Percentiles rank a stretch among this genome's conserved stretches.
phyloP scores from a whole-genome alignment of 2,113 vertebrate species.

The Etheostoma cragini region DNA sequence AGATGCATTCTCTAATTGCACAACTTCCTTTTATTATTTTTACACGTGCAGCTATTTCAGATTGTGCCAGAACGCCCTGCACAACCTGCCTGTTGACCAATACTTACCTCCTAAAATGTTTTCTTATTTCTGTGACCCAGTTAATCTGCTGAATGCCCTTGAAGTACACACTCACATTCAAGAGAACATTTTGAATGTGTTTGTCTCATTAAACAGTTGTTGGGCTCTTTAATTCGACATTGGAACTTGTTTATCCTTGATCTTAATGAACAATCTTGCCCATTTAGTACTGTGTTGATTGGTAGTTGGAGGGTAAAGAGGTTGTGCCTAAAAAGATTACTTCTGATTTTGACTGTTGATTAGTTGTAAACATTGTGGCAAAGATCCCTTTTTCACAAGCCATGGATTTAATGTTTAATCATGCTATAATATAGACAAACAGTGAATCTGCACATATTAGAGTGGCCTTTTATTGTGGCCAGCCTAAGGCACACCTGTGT shows the following conservation, averaged over 20 bases:
- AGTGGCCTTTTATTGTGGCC: no score
- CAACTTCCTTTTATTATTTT: not conserved
- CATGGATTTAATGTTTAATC: not conserved
- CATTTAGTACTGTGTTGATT: conserved; percentile 12
- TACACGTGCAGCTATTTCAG: not conserved
- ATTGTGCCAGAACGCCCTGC: not conserved
- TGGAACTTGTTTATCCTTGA: not conserved
- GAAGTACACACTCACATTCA: conserved; percentile 1
- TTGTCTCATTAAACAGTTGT: not conserved
- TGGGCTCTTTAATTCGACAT: conserved; percentile 4
- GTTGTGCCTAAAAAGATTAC: not conserved
- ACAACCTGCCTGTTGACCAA: conserved; percentile 2
- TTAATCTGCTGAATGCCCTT: conserved; percentile 29
- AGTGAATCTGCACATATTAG: no score
- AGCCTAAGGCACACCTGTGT: no score
- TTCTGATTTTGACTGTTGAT: not conserved
- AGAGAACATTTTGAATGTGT: not conserved
- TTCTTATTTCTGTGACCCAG: not conserved
- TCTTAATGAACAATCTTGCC: conserved; percentile 8
- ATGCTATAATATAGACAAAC: not conserved
- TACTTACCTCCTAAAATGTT: not conserved
- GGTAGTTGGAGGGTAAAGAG: not conserved
- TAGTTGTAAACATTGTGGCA: not conserved
- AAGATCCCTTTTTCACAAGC: not conserved
- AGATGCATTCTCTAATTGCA: not conserved